Percentiles rank a stretch among this genome's conserved stretches.
These are phyloP conservation scores for Phocoena phocoena DNA, from an alignment of 2,113 vertebrate species.

Conservation along the genomic window DNA sequence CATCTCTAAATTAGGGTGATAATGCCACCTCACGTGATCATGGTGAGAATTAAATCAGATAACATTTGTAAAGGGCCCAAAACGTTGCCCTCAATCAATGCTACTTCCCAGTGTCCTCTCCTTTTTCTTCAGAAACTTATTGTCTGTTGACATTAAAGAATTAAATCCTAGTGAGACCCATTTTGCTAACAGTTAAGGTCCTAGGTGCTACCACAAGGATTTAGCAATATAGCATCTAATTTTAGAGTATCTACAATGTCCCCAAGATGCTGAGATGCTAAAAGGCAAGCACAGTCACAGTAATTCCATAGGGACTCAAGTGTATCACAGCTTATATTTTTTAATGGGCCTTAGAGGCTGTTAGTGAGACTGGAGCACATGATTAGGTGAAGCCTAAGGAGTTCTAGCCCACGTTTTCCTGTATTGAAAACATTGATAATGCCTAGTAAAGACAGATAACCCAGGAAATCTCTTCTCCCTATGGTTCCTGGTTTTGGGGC, in stretches of 20 bases:
- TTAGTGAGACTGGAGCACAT: neutral
- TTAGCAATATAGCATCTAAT: neutral
- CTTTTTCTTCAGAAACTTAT: neutral
- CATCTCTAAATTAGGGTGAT: conserved; percentile 24
- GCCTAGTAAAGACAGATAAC: neutral
- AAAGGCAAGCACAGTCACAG: neutral
- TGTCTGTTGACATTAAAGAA: neutral
- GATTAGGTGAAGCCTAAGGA: neutral
- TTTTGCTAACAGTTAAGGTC: neutral
- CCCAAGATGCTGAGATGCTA: neutral
- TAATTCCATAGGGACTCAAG: neutral
- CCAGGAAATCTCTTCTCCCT: neutral
- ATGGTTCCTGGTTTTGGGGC: neutral
- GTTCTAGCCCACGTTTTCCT: neutral
- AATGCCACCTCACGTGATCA: neutral
- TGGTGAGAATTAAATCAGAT: conserved; percentile 32
- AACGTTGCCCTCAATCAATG: neutral
- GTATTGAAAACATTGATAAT: neutral
- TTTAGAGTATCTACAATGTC: neutral
- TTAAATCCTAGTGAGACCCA: neutral
- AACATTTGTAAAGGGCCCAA: conserved; percentile 23
- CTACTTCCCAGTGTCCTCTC: neutral
- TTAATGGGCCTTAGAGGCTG: neutral
- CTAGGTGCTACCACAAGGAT: neutral
- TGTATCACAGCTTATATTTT: neutral